Conservation (phyloP, 92 coral and sea anemone genomes). For the Parazoanthus swiftii region DNA sequence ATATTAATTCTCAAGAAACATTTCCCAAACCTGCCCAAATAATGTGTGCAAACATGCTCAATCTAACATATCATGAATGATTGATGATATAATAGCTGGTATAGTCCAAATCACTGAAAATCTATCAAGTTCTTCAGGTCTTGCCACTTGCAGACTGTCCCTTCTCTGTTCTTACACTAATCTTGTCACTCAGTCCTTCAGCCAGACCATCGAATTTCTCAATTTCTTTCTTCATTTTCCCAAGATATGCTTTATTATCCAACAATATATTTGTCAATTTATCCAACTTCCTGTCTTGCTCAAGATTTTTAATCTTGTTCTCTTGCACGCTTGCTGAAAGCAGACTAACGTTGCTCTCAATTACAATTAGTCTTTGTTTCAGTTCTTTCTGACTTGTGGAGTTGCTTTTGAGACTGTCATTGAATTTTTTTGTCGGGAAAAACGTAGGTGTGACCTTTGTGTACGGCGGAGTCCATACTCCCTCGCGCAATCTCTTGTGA, state of each 20-base stretch:
- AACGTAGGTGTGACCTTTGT: not conserved
- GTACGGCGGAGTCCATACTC: conserved; percentile 20
- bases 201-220: conserved; percentile 3
- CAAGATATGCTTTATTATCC: not conserved
- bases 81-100: not conserved
- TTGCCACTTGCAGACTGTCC: not conserved
- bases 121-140: not conserved
- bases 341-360: conserved; percentile 3
- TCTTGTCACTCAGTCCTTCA: not conserved
- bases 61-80: not conserved
- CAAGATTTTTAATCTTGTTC: not conserved
- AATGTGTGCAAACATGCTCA: not conserved
- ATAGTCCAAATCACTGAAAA: not conserved
- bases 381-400: conserved; percentile 30
- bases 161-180: not conserved
- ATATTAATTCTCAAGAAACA: not conserved
- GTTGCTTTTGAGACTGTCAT: conserved; percentile 20
- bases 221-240: conserved; percentile 23
- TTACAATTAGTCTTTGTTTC: conserved; percentile 8
- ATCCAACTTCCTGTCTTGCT: conserved; percentile 31
- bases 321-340: conserved; percentile 9
- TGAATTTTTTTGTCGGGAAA: conserved; percentile 31
- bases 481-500: conserved; percentile 52
- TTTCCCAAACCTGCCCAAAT: not conserved
- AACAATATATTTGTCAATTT: not conserved